Percentiles rank a stretch among this genome's conserved stretches.
phyloP scores from a whole-genome alignment of 2,113 vertebrate species.

The Hemiscyllium ocellatum region DNA sequence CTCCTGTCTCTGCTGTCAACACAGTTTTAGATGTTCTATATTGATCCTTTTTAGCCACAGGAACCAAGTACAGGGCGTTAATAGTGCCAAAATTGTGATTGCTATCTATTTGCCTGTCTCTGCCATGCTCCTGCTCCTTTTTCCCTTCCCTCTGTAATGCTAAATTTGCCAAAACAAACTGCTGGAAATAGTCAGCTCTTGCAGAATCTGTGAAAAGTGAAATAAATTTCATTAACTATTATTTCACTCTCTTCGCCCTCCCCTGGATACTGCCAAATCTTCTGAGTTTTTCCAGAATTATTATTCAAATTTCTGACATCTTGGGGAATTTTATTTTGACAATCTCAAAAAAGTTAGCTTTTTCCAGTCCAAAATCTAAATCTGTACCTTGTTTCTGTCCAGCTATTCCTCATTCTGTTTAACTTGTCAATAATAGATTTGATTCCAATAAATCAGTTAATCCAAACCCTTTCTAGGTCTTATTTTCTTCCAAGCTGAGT shows the following conservation, averaged over 20 bases:
- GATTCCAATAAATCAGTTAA: neutral
- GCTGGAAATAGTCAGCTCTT: too few species aligned
- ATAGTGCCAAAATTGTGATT: neutral
- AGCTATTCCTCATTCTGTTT: neutral
- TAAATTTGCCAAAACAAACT: neutral
- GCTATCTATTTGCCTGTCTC: neutral
- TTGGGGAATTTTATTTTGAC: neutral
- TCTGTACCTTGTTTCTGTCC: neutral
- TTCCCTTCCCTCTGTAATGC: neutral
- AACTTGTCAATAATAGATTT: neutral
- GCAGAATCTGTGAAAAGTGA: neutral
- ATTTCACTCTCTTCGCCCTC: neutral
- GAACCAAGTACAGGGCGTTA: neutral
- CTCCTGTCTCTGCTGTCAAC: neutral
- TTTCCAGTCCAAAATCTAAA: neutral
- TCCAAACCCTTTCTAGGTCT: neutral
- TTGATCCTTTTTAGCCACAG: neutral
- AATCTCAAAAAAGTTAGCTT: neutral
- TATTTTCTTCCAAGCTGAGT: neutral
- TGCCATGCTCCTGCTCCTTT: neutral
- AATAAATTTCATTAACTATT: too few species aligned
- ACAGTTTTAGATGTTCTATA: neutral
- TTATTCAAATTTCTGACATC: neutral
- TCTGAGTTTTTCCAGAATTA: neutral
- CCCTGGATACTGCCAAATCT: neutral